phyloP scores from a whole-genome alignment of 2,113 vertebrate species.

The Phaethornis superciliosus region DNA sequence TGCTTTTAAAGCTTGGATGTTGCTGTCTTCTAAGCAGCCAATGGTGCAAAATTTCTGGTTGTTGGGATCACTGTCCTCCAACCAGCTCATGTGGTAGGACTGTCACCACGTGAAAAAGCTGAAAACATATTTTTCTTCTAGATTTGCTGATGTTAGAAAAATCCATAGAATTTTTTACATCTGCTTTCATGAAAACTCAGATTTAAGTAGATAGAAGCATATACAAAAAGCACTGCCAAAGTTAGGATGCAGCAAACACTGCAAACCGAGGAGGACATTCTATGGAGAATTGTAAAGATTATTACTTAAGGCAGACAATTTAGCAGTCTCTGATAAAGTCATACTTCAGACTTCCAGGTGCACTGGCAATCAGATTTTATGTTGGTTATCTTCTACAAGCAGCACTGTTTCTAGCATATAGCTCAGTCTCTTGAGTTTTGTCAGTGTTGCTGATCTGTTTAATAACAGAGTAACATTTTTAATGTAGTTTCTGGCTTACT shows the following conservation, averaged over 20 bases:
- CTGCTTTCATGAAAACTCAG: not conserved
- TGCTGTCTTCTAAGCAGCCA: not conserved
- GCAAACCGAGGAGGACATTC: not conserved
- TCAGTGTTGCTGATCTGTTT: not conserved
- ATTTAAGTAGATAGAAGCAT: not conserved
- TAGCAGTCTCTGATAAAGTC: not conserved
- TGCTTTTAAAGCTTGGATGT: not conserved
- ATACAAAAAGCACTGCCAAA: not conserved
- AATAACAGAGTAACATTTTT: not conserved
- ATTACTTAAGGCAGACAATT: conserved; percentile 12
- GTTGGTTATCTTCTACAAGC: not conserved
- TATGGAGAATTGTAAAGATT: not conserved
- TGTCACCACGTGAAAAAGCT: not conserved
- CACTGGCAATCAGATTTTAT: not conserved
- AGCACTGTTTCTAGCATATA: not conserved
- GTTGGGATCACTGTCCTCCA: not conserved
- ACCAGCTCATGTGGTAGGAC: not conserved
- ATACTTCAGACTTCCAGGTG: not conserved
- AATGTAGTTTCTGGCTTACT: not conserved
- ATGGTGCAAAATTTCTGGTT: not conserved
- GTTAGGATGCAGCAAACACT: not conserved
- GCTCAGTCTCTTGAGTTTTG: not conserved
- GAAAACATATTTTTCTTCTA: not conserved
- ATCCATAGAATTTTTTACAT: accelerated
- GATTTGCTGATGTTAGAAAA: not conserved